Base-by-base conservation (phyloP, 2,888 invertebrate species). In the Trissonchulus latispiculum region DNA sequence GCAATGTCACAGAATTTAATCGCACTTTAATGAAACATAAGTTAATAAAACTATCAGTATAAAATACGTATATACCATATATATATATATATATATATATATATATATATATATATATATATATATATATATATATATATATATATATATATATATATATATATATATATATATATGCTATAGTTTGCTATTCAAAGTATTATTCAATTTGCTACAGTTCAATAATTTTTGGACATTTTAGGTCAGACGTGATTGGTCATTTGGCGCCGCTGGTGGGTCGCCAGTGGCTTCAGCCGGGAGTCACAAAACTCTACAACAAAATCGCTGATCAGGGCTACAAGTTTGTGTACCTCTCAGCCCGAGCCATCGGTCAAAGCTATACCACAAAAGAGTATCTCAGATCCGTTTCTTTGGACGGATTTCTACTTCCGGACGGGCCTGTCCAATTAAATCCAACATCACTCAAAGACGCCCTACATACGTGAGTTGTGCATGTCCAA, bases 231-330 rank as follows among this genome's bases (percentile, higher is more conserved):
- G 15, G 15, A 59, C 3, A 15, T 64, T 64, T 64, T 81, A 90
- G 90, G 83, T 96, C 96, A 0, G 99, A 99, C 86, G 97, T 99
- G 0, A 86, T 99, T 77, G 99, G 99, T 0, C 99, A 99, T 82
- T 92, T 99, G 76, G 87, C 99, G 81, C 97, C 99, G 1, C 91
- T 96, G 82, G 92, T 99, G 73, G 97, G 97, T 75, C 68, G 35
- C 15, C 95, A 97, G 84, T 99, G 99, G 99, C 95, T 97, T 0
- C 99, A 99, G 85, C 90, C 92, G 18, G 97, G 97, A 3, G 97
- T 99, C 1, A 95, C 97, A 32, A 92, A 95, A 81, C 88, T 99
- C 0, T 99, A 95, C 84, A 95, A 93, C 28, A 93, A 95, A 84
- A 96, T 99, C 79, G 91, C 92, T 85, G 90, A 92, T 82, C 99